A percentile compares a stretch with the other conserved stretches of the same genome.
These are phyloP conservation scores for Heloderma charlesbogerti DNA, from an alignment of 2,113 vertebrate species.

Conservation along the genomic window DNA sequence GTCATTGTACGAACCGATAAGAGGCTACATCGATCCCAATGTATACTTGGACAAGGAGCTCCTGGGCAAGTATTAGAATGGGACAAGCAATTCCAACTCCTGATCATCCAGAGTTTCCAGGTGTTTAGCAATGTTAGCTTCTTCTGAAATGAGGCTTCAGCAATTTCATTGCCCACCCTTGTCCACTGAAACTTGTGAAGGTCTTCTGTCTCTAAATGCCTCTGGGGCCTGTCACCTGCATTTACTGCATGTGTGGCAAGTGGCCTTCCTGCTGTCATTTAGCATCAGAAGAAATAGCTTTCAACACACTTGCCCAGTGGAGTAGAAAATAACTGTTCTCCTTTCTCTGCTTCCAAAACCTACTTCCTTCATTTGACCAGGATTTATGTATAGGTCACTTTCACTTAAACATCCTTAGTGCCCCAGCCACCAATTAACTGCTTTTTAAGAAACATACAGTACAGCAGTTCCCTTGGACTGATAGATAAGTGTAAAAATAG, in stretches of 20 bases:
- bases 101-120: neutral
- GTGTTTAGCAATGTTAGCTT: neutral
- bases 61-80: neutral
- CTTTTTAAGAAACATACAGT: conserved; percentile 14
- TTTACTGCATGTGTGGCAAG: conserved; percentile 24
- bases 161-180: neutral
- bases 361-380: neutral
- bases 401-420: neutral
- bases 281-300: neutral
- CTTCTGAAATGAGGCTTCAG: neutral
- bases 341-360: neutral
- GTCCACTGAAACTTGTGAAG: neutral
- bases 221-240: conserved; percentile 4
- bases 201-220: conserved; percentile 30
- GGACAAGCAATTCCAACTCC: too few relatives aligned
- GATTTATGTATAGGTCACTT: conserved; percentile 6
- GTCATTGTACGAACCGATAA: neutral
- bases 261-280: neutral
- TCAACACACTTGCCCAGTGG: neutral
- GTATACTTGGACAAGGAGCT: neutral
- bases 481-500: neutral
- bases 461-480: neutral
- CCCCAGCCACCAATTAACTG: neutral
- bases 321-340: conserved; percentile 1
- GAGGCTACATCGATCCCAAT: neutral